phyloP scores from a whole-genome alignment of 2,797 vertebrate species.

The Pempheris klunzingeri region DNA sequence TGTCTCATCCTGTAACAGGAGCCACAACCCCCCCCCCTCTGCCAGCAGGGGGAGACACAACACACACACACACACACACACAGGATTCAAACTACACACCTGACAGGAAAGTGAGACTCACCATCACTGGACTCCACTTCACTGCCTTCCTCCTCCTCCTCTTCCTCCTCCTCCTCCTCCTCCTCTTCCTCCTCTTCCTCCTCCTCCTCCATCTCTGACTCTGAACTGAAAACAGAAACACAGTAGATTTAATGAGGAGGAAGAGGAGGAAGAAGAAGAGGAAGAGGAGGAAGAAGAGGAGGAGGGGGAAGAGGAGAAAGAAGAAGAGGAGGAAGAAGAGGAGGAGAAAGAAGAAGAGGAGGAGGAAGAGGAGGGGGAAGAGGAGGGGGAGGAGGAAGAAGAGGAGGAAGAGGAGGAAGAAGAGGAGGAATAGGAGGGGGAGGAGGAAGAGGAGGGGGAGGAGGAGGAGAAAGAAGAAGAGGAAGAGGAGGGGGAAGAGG shows the following conservation, averaged over 20 bases:
- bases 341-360: no score
- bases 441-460: no score
- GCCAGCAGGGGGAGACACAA: slow-evolving; percentile 85
- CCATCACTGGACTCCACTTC: slow-evolving; percentile 89
- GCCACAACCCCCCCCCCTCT: slow-evolving; percentile 92
- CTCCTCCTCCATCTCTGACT: slow-evolving; percentile 88
- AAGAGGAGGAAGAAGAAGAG: neutral
- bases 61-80: slow-evolving; percentile 67
- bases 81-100: slow-evolving; percentile 34
- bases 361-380: no score
- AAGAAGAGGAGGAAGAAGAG: no score
- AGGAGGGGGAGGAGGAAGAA: no score
- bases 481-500: no score
- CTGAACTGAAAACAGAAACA: slow-evolving; percentile 85
- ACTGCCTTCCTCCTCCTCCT: slow-evolving; percentile 37
- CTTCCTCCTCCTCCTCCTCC: slow-evolving; percentile 71
- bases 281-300: no score
- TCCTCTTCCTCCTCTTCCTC: slow-evolving; percentile 56
- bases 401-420: no score
- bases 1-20: slow-evolving; percentile 89
- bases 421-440: no score
- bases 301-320: no score
- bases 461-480: no score
- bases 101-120: slow-evolving; percentile 63
- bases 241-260: neutral